These are phyloP conservation scores for Synanceia verrucosa DNA, from an alignment of 2,797 vertebrate genomes.

Conservation along the genomic window DNA sequence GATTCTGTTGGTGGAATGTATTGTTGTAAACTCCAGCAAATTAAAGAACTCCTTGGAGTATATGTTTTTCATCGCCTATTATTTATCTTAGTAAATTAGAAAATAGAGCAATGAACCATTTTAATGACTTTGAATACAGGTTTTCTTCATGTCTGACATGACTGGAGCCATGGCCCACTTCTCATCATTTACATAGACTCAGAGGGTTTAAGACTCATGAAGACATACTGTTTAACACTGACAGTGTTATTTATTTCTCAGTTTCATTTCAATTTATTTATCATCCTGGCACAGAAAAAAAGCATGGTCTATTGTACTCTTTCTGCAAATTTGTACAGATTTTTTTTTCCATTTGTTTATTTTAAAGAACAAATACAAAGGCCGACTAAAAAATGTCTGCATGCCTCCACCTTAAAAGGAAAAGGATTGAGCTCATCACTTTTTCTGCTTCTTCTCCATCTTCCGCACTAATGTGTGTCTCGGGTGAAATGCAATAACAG, in stretches of 20 bases:
- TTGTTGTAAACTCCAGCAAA: conserved; percentile 75
- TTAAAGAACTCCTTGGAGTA: conserved; percentile 77
- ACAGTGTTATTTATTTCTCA: conserved; percentile 1
- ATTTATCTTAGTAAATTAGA: conserved; percentile 81
- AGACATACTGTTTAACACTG: conserved; percentile 36
- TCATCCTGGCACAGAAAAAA: background rate
- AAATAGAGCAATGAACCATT: conserved; percentile 77
- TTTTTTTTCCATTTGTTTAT: conserved; percentile 2
- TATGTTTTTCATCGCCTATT: conserved; percentile 73
- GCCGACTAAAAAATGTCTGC: background rate
- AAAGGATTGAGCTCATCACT: conserved; percentile 46
- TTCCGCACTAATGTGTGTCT: conserved; percentile 65
- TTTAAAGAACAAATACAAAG: conserved; percentile 21
- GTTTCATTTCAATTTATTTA: background rate
- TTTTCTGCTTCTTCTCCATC: conserved; percentile 30
- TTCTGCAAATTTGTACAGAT: conserved; percentile 8
- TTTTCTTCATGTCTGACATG: conserved; percentile 63
- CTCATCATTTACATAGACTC: conserved; percentile 52
- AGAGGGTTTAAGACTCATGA: conserved; percentile 50
- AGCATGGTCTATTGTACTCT: background rate
- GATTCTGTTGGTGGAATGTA: conserved; percentile 54
- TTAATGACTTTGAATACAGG: conserved; percentile 76
- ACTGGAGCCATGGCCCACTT: conserved; percentile 55
- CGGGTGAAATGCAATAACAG: conserved; percentile 73
- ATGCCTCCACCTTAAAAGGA: conserved; percentile 19